Percentiles rank a stretch among this genome's conserved stretches.
Evolutionary conservation across 2,888 invertebrate species (phyloP).

Genomic region (Petrolisthes cinctipes): DNA sequence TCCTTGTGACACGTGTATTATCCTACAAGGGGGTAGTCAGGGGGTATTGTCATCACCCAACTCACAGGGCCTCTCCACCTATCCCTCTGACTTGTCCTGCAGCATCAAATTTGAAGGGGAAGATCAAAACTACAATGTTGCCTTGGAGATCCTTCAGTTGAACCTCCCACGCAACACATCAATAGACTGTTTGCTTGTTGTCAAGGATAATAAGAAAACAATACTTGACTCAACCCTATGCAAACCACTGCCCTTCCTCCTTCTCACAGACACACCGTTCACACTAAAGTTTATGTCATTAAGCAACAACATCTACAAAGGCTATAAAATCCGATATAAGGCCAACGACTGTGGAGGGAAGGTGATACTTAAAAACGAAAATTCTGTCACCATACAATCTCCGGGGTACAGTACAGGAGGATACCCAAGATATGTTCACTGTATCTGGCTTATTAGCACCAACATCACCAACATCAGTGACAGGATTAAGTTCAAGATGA

Average conservation of each 20-base stretch:
- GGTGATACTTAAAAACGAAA: slow-evolving; percentile 31
- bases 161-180: slow-evolving; percentile 45
- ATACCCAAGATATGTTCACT: slow-evolving; percentile 35
- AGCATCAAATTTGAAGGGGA: slow-evolving; percentile 41
- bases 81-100: slow-evolving; percentile 36
- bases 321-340: slow-evolving; percentile 37
- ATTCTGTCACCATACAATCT: slow-evolving; percentile 7
- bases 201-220: slow-evolving; percentile 5
- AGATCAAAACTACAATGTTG: slow-evolving; percentile 24
- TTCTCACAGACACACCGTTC: slow-evolving; percentile 43
- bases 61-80: slow-evolving; percentile 23
- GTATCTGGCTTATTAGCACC: slow-evolving; percentile 36
- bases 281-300: slow-evolving; percentile 23
- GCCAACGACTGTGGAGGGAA: slow-evolving; percentile 42
- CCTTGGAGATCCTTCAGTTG: slow-evolving; percentile 26
- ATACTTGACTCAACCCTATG: slow-evolving; percentile 28
- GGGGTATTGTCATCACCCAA: slow-evolving; percentile 28
- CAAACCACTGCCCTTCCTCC: not conserved
- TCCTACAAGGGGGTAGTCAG: slow-evolving; percentile 20
- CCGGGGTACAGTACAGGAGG: slow-evolving; percentile 15
- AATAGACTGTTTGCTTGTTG: slow-evolving; percentile 22
- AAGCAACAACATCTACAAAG: slow-evolving; percentile 35
- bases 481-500: slow-evolving; percentile 29
- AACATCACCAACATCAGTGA: slow-evolving; percentile 36
- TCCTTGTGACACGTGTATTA: slow-evolving; percentile 35